phyloP scores from a whole-genome alignment of 2,797 vertebrate genomes.

The Gallinago stenura region DNA sequence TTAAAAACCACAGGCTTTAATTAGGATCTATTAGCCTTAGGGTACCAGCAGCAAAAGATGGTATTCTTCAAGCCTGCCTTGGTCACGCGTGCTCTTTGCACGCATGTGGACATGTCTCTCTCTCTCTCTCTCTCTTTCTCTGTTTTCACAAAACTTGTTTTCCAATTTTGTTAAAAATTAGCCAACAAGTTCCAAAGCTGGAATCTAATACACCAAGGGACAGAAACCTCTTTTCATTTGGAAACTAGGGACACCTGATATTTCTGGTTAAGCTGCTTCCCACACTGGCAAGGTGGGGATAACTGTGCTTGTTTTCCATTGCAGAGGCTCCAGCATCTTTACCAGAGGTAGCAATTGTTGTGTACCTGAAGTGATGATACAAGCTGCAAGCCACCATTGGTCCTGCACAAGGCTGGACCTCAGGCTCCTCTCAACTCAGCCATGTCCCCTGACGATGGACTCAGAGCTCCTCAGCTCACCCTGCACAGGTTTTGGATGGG shows the following conservation, averaged over 20 bases:
- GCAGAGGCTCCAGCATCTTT: not conserved
- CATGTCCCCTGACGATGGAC: no score
- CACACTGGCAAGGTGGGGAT: not conserved
- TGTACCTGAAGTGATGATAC: not conserved
- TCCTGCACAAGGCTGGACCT: not conserved
- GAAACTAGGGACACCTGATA: not conserved
- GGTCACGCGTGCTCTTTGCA: not conserved
- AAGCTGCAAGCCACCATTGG: accelerated
- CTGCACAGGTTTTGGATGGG: accelerated
- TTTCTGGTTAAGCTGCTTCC: not conserved
- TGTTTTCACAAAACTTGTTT: not conserved
- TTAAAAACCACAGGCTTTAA: not conserved
- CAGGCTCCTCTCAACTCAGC: not conserved
- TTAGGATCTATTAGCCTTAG: not conserved
- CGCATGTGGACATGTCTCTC: accelerated
- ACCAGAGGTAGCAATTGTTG: not conserved
- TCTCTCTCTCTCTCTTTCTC: not conserved
- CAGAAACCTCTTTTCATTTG: not conserved
- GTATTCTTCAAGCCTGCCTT: not conserved
- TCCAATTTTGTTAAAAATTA: not conserved
- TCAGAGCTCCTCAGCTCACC: not conserved
- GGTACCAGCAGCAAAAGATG: not conserved
- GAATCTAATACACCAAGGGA: not conserved
- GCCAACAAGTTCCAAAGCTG: not conserved
- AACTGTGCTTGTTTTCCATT: not conserved